Evolutionary conservation across 2,888 invertebrate genomes (phyloP).

Genomic region (Phengaris arion): DNA sequence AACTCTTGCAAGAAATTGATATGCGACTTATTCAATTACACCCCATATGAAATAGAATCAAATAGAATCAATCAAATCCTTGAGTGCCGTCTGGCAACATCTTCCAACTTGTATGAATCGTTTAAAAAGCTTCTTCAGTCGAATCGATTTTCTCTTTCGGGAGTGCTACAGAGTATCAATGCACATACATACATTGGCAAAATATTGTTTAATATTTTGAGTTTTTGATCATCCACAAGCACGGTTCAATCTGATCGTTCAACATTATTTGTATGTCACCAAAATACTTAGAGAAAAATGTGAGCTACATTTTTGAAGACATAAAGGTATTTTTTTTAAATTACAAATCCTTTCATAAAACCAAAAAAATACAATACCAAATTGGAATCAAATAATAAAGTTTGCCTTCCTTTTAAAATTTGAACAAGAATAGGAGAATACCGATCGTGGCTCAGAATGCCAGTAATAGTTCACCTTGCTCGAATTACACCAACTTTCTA

Average conservation of each 20-base stretch:
- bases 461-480: slow-evolving; percentile 5
- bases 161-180: too few species aligned
- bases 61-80: background rate
- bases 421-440: background rate
- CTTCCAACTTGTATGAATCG: background rate
- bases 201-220: too few species aligned
- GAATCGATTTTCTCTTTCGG: background rate
- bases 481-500: slow-evolving; percentile 10
- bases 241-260: too few species aligned
- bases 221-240: too few species aligned
- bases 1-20: background rate
- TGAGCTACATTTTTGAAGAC: too few species aligned
- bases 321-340: too few species aligned
- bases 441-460: slow-evolving; percentile 1
- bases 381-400: background rate
- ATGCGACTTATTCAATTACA: background rate
- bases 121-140: background rate
- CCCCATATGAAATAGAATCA: slow-evolving; percentile 7
- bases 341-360: too few species aligned
- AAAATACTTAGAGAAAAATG: too few species aligned
- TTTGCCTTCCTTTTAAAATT: background rate
- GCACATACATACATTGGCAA: too few species aligned
- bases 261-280: too few species aligned
- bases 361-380: background rate
- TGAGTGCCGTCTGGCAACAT: slow-evolving; percentile 6